A percentile compares a stretch with the other conserved stretches of the same genome.
Conservation (phyloP, 2,113 vertebrate genomes). For the Cyphomyrus plagiostoma region DNA sequence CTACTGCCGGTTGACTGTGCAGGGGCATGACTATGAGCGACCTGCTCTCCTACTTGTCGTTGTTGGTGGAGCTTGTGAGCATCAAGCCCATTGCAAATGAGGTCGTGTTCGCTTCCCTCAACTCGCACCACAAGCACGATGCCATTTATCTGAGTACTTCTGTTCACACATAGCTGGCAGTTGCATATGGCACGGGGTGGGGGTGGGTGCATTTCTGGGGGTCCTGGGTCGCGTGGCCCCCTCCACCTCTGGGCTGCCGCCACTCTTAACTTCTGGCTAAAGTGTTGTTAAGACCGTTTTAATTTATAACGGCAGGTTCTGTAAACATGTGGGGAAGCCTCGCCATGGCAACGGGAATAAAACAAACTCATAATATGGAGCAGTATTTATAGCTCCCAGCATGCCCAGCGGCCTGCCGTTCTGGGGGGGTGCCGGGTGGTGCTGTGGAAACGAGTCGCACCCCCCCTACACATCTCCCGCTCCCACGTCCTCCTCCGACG, state of each 20-base stretch:
- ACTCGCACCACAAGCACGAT: not conserved
- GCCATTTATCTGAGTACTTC: not conserved
- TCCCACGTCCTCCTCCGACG: not conserved
- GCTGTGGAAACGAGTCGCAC: not conserved
- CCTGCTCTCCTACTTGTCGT: not conserved
- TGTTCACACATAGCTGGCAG: not conserved
- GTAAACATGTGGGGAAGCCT: conserved; percentile 69
- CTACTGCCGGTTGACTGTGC: not conserved
- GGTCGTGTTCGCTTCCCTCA: not conserved
- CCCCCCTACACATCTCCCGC: not conserved
- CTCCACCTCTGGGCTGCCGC: conserved; percentile 40
- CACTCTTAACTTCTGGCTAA: conserved; percentile 48
- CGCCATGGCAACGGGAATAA: conserved; percentile 66
- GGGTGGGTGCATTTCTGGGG: not conserved
- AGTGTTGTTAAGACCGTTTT: conserved; percentile 68
- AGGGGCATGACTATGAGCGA: not conserved
- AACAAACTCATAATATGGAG: conserved; percentile 70
- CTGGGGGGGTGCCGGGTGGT: not conserved
- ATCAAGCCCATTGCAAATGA: not conserved
- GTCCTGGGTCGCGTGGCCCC: not conserved
- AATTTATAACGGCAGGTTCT: conserved; percentile 68
- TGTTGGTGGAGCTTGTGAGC: not conserved
- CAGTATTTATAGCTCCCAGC: conserved; percentile 64
- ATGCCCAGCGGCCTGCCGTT: conserved; percentile 26
- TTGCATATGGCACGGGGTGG: not conserved